Percentiles rank a stretch among this genome's conserved stretches.
Conservation (phyloP, 2,113 vertebrate genomes). For the Camelus dromedarius region DNA sequence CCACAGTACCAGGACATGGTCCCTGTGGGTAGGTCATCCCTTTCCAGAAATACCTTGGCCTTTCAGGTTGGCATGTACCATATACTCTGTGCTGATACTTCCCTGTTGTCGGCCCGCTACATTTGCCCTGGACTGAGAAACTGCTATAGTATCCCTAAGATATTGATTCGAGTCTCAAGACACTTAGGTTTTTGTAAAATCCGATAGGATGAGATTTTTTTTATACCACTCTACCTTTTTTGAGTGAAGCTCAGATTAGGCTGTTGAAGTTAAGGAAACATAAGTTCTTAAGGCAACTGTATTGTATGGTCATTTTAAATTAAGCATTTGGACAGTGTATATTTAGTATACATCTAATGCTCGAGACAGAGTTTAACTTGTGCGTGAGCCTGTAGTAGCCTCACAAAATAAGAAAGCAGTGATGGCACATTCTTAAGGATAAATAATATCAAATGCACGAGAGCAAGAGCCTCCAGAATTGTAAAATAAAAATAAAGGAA, state of each 20-base stretch:
- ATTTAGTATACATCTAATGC: not conserved
- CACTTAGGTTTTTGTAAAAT: not conserved
- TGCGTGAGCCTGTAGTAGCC: not conserved
- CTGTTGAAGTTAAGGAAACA: not conserved
- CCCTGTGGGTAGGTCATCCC: conserved; percentile 93
- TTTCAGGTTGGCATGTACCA: accelerated
- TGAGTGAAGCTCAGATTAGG: not conserved
- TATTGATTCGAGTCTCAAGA: not conserved
- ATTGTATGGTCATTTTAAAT: conserved; percentile 3
- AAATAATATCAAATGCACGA: not conserved
- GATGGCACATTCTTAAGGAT: not conserved
- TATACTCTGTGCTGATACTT: not conserved
- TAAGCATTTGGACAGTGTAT: not conserved
- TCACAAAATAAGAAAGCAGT: not conserved
- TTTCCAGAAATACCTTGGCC: not conserved
- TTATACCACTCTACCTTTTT: not conserved
- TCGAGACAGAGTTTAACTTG: not conserved
- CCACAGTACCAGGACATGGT: conserved; percentile 97
- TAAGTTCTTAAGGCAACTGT: not conserved
- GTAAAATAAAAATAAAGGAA: not conserved
- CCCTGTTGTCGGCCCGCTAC: not conserved
- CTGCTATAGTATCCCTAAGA: not conserved
- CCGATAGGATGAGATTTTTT: not conserved
- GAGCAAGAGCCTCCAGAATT: not conserved
- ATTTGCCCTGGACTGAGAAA: not conserved